Percentiles rank a stretch among this genome's conserved stretches.
Conservation (phyloP, 2,888 invertebrate species). For the Papilio demoleus region DNA sequence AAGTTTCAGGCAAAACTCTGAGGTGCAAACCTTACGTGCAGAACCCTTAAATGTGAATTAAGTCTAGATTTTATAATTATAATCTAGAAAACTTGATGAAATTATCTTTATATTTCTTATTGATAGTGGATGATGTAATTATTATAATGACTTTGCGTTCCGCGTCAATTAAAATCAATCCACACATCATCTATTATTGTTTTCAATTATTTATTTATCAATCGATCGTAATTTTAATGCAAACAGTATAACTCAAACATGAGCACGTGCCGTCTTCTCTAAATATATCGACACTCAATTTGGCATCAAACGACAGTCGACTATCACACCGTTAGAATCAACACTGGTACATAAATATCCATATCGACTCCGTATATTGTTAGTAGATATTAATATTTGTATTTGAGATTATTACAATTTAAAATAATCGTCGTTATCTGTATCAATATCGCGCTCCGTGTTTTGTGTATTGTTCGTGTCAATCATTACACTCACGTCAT, state of each 20-base stretch:
- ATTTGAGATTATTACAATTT: no score
- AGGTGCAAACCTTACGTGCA: no score
- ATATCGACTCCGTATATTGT: no score
- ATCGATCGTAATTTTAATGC: constrained; percentile 3
- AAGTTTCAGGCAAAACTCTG: no score
- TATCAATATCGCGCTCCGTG: no score
- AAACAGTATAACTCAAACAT: constrained; percentile 15
- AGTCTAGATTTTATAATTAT: no score
- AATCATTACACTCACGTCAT: background rate
- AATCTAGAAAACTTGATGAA: no score
- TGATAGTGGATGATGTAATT: background rate
- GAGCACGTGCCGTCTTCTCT: constrained; percentile 19
- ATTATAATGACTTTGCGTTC: background rate
- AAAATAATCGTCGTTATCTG: no score
- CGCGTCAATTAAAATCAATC: constrained; percentile 13
- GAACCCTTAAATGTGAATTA: no score
- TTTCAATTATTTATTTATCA: constrained; percentile 20
- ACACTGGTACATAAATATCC: no score
- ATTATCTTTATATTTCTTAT: background rate
- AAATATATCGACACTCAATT: constrained; percentile 25
- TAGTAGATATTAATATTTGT: no score
- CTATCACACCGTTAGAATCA: constrained; percentile 41
- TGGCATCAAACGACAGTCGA: constrained; percentile 28
- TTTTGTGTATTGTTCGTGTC: no score
- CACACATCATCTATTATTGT: background rate